phyloP scores from a whole-genome alignment of 2,888 invertebrate species.

The Abscondita cerata region DNA sequence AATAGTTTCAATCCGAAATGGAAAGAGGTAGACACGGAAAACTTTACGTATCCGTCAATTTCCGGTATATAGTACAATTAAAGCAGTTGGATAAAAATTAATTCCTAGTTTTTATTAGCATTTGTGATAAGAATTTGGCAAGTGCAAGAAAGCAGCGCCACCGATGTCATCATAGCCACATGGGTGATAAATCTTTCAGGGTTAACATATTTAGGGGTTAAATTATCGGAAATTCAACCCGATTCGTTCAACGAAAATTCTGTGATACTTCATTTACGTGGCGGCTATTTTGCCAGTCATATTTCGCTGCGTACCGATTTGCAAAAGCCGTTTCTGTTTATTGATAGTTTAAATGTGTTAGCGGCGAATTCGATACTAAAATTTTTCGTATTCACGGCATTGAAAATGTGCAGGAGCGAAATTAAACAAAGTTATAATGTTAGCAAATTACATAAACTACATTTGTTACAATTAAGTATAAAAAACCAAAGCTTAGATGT shows the following conservation, averaged over 20 bases:
- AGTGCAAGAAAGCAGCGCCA: conserved; percentile 44
- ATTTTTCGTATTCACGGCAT: conserved; percentile 56
- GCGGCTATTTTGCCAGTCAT: conserved; percentile 79
- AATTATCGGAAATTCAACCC: conserved; percentile 70
- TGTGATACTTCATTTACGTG: conserved; percentile 86
- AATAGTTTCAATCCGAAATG: conserved; percentile 78
- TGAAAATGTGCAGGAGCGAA: conserved; percentile 66
- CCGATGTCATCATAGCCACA: conserved; percentile 72
- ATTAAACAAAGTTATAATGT: conserved; percentile 77
- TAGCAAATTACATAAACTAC: conserved; percentile 72
- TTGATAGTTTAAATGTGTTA: conserved; percentile 51
- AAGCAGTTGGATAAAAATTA: no score
- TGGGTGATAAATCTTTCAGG: conserved; percentile 90
- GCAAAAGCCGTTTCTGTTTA: conserved; percentile 49
- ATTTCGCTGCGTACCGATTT: conserved; percentile 57
- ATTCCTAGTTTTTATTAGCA: conserved; percentile 18
- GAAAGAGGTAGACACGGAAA: conserved; percentile 78
- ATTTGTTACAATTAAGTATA: conserved; percentile 74
- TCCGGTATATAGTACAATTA: no score
- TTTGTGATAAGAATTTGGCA: conserved; percentile 62
- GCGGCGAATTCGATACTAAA: conserved; percentile 46
- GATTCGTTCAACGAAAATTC: conserved; percentile 73
- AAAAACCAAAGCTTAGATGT: conserved; percentile 72
- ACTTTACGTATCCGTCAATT: conserved; percentile 61
- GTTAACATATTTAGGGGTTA: conserved; percentile 76